Conservation (phyloP, 53 echinoderm and acorn worm genomes). For the Holothuria leucospilota region DNA sequence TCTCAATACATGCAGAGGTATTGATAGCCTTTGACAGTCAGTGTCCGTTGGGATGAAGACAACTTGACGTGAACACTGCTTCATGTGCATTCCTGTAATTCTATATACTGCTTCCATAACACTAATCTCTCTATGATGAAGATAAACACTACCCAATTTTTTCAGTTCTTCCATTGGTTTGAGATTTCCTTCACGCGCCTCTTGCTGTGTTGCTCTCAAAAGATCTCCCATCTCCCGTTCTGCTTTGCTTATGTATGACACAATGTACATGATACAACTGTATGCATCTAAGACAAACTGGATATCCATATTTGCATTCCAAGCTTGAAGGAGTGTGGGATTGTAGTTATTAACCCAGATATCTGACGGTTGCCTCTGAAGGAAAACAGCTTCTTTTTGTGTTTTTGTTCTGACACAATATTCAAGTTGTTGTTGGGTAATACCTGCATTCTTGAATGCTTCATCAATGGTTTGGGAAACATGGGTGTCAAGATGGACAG, state of each 20-base stretch:
- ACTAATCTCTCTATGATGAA: conserved; percentile 52
- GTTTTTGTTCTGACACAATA: conserved; percentile 13
- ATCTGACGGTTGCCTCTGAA: conserved; percentile 34
- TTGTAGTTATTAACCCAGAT: conserved; percentile 48
- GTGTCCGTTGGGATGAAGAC: conserved; percentile 49
- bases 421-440: conserved; percentile 11
- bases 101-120: conserved; percentile 54
- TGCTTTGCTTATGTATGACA: too few relatives aligned
- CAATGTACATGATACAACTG: too few relatives aligned
- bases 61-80: conserved; percentile 40
- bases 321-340: too few relatives aligned
- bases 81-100: conserved; percentile 47
- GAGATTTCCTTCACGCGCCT: conserved; percentile 41
- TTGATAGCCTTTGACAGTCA: conserved; percentile 19
- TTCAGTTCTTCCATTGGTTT: too few relatives aligned
- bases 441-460: conserved; percentile 10
- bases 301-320: too few relatives aligned
- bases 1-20: conserved; percentile 11
- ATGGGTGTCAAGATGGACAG: not conserved
- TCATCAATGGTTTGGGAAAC: conserved; percentile 5
- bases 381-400: conserved; percentile 34
- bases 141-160: conserved; percentile 46
- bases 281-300: too few relatives aligned
- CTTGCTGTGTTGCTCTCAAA: conserved; percentile 37
- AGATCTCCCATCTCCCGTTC: conserved; percentile 37